Evolutionary conservation across 2,888 invertebrate species (phyloP), one percentile per base, ranked within the genome.

Genomic region (Neuroscelio doddi): DNA sequence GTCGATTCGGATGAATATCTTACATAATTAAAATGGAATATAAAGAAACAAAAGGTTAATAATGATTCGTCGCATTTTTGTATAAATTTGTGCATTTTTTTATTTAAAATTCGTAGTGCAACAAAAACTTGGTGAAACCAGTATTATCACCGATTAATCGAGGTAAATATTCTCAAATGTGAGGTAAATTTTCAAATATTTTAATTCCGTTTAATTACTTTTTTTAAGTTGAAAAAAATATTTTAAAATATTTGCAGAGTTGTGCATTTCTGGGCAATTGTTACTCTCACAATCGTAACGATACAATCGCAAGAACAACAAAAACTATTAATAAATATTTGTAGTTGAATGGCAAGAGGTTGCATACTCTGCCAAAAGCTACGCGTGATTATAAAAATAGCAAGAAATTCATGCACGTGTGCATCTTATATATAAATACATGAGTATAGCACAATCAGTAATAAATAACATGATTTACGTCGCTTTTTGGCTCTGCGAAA

Each of bases 321-420:
- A 42, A 59, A 59, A 64, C 47, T 64, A 52, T 59, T 56, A 47
- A 59, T 64, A 64, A 64, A 50, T 52, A 64, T 51, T 59, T 56
- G 51, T 30, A 44, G 32, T 39, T 46, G 51, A 59, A 59, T 59
- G 59, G 59, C 55, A 44, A 59, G 56, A 46, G 42, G 41, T 24
- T 41, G 41, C 41, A 24, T 50, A 50, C 42, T 64, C 41, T 59
- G 59, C 64, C 64, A 56, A 56, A 55, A 51, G 38, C 24, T 24
- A 21, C 10, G 10, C 38, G 51, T 38, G 47, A 51, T 46, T 51
- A 41, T 52, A 59, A 64, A 64, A 58, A 64, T 65, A 65, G 59
- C 56, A 64, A 50, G 49, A 51, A 30, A 58, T 55, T 64, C 46
- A 45, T 41, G 38, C 64, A 64, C 46, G 64, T 64, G 63, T 46